Evolutionary conservation across 1,140 invertebrate species (phyloP).

Genomic region (Xylocopa sonorina): DNA sequence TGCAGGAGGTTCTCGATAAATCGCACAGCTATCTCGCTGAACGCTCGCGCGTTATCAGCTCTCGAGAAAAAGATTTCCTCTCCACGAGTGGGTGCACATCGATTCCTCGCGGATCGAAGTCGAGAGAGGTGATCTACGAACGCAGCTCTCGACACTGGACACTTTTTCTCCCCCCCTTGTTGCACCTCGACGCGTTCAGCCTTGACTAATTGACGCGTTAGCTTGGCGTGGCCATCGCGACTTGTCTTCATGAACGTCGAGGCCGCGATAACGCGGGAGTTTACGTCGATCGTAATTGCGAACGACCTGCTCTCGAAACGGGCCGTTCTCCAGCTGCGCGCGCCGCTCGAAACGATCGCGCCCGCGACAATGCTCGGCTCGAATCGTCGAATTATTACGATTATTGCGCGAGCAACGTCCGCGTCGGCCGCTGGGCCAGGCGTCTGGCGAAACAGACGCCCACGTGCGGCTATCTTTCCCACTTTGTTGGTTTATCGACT

Average conservation of each 20-base stretch:
- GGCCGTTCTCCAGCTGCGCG: neutral
- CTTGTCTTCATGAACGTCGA: conserved; percentile 21
- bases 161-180: no score
- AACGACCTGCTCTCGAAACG: neutral
- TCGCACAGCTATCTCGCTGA: no score
- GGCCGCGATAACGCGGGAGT: neutral
- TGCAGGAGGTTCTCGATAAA: no score
- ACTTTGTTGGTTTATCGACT: conserved; percentile 3
- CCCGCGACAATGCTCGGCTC: neutral
- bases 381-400: neutral
- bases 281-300: conserved; percentile 10
- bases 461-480: neutral
- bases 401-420: neutral
- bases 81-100: neutral
- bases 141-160: neutral
- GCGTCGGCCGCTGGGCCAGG: no score
- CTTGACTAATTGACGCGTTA: conserved; percentile 41
- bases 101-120: conserved; percentile 7
- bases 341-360: neutral
- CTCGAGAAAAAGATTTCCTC: no score
- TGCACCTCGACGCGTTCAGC: conserved; percentile 11
- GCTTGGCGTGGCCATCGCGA: conserved; percentile 7
- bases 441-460: neutral
- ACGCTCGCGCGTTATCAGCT: no score
- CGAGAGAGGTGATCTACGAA: conserved; percentile 5